These are phyloP conservation scores for Rhopalosiphum maidis DNA, from an alignment of 1,140 invertebrate species.

Conservation along the genomic window DNA sequence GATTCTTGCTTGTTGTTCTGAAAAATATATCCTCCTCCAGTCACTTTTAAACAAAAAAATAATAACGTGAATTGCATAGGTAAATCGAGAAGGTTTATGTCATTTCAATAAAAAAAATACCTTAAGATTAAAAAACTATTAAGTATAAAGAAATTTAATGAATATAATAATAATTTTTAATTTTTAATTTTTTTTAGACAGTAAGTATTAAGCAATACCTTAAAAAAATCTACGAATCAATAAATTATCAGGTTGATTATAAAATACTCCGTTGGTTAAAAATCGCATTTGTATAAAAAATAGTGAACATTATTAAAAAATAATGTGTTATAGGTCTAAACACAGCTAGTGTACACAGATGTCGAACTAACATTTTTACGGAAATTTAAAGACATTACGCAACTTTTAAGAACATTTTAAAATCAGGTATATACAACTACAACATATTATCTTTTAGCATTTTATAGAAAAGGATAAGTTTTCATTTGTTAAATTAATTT, in stretches of 20 bases:
- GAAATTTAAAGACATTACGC: not conserved
- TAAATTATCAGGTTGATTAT: not conserved
- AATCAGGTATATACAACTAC: not conserved
- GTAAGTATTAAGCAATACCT: not conserved
- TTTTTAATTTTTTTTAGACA: not conserved
- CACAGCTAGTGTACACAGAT: too few relatives aligned
- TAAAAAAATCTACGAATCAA: not conserved
- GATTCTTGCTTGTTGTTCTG: not conserved
- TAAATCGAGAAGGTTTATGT: not conserved
- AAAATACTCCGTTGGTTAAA: not conserved
- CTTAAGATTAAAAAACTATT: not conserved
- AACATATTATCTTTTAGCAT: not conserved
- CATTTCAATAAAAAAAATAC: not conserved
- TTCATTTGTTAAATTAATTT: constrained; percentile 25
- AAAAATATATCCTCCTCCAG: too few relatives aligned
- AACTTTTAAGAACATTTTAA: not conserved
- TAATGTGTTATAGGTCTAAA: too few relatives aligned
- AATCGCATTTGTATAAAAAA: not conserved
- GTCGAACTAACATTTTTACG: not conserved
- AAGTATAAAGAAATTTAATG: not conserved
- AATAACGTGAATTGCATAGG: not conserved
- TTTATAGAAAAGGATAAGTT: constrained; percentile 8
- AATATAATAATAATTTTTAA: not conserved
- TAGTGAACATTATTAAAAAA: too few relatives aligned
- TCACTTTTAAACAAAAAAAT: not conserved